Conservation (phyloP, 1,140 invertebrate species). For the Muscidifurax raptorellus region DNA sequence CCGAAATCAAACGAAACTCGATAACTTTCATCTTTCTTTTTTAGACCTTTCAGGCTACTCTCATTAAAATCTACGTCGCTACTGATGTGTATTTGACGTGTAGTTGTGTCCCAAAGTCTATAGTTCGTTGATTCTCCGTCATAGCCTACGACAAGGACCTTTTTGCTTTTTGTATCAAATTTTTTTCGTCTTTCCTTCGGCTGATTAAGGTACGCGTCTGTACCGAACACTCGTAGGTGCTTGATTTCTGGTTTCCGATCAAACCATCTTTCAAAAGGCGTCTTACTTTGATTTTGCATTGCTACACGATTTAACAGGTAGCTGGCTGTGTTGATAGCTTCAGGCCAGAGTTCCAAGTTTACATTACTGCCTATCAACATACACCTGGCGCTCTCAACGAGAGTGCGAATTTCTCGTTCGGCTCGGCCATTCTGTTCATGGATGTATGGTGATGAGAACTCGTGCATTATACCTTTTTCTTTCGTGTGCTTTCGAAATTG, state of each 20-base stretch:
- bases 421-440: conserved; percentile 68
- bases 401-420: conserved; percentile 68
- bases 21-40: no score
- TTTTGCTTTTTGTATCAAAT: conserved; percentile 58
- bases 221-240: conserved; percentile 63
- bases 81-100: conserved; percentile 10
- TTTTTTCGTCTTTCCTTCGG: conserved; percentile 63
- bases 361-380: conserved; percentile 67
- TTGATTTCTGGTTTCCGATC: conserved; percentile 45
- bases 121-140: conserved; percentile 48
- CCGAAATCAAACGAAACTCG: no score
- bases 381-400: conserved; percentile 65
- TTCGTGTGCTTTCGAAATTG: conserved; percentile 13
- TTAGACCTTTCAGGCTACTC: no score
- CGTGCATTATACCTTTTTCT: conserved; percentile 41
- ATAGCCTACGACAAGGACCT: conserved; percentile 48
- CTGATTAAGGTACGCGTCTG: conserved; percentile 59
- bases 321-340: conserved; percentile 68
- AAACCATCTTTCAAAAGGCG: conserved; percentile 59
- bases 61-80: conserved; percentile 36
- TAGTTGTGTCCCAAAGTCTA: conserved; percentile 40
- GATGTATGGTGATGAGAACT: conserved; percentile 57
- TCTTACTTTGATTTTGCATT: conserved; percentile 62
- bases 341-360: conserved; percentile 67
- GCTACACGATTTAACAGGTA: conserved; percentile 54